phyloP scores from a whole-genome alignment of 2,113 vertebrate species.

The Brachirus orientalis region DNA sequence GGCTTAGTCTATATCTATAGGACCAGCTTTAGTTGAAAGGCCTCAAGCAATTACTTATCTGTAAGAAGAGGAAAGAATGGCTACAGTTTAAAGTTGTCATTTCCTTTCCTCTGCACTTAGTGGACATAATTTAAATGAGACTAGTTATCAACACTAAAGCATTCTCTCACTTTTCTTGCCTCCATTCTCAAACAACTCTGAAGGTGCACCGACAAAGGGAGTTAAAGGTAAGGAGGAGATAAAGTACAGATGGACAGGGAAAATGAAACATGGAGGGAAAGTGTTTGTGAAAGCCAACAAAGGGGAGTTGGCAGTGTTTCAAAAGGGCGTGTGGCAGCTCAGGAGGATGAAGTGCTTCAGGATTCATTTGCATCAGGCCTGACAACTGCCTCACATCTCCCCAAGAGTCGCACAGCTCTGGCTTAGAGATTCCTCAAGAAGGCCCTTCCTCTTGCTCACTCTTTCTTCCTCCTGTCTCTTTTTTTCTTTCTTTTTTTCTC shows the following conservation, averaged over 20 bases:
- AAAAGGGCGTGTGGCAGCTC: slow-evolving; percentile 76
- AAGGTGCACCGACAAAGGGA: slow-evolving; percentile 41
- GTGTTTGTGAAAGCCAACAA: slow-evolving; percentile 80
- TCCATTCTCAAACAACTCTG: slow-evolving; percentile 20
- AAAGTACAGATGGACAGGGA: slow-evolving; percentile 51
- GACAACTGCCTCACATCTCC: slow-evolving; percentile 84
- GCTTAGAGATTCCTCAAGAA: slow-evolving; percentile 80
- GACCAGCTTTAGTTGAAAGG: slow-evolving; percentile 11
- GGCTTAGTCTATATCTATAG: background rate
- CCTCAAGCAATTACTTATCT: background rate
- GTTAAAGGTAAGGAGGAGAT: slow-evolving; percentile 37
- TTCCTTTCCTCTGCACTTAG: slow-evolving; percentile 35
- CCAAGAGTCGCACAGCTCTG: slow-evolving; percentile 73
- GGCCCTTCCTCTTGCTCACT: slow-evolving; percentile 59
- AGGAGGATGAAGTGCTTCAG: slow-evolving; percentile 84
- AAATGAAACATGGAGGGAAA: slow-evolving; percentile 57
- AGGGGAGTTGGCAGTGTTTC: slow-evolving; percentile 74
- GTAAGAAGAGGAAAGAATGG: slow-evolving; percentile 8
- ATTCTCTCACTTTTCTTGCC: slow-evolving; percentile 4
- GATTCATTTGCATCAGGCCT: slow-evolving; percentile 87
- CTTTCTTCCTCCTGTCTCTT: slow-evolving; percentile 59
- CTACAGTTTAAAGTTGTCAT: slow-evolving; percentile 23
- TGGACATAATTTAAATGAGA: slow-evolving; percentile 46
- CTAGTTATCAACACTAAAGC: slow-evolving; percentile 37
- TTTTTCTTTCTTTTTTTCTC: slow-evolving; percentile 59